These are phyloP conservation scores for Bolinopsis microptera DNA, from an alignment of 37 sponge, comb jelly and placozoan genomes.

Conservation along the genomic window DNA sequence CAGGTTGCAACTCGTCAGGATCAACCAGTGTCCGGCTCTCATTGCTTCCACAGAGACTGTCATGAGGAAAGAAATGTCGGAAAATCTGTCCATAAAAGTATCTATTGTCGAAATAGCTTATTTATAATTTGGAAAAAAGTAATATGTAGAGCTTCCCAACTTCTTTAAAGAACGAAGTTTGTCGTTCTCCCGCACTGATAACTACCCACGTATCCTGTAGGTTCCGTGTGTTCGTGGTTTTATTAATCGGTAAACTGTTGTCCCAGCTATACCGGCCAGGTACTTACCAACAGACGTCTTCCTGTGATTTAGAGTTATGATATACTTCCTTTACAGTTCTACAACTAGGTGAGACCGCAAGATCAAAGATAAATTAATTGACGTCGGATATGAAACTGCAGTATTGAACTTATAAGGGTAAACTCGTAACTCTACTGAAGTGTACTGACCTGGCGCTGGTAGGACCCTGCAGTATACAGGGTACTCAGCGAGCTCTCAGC, in stretches of 20 bases:
- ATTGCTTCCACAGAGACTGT: slow-evolving; percentile 91
- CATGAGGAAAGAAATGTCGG: too few species aligned
- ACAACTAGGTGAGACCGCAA: too few species aligned
- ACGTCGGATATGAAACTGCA: too few species aligned
- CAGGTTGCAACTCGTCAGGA: slow-evolving; percentile 93
- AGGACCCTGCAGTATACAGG: slow-evolving; percentile 95
- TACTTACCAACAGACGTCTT: slow-evolving; percentile 89
- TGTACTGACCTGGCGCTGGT: slow-evolving; percentile 76
- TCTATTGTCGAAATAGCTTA: too few species aligned
- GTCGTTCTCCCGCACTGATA: slow-evolving; percentile 79
- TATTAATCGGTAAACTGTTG: slow-evolving; percentile 85
- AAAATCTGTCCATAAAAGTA: too few species aligned
- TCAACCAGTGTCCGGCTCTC: slow-evolving; percentile 95
- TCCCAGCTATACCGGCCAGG: slow-evolving; percentile 79
- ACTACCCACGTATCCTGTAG: slow-evolving; percentile 95
- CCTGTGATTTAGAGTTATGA: too few species aligned
- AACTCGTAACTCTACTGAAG: too few species aligned
- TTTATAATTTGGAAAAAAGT: too few species aligned
- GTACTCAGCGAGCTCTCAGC: slow-evolving; percentile 76
- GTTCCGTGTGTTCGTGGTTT: slow-evolving; percentile 98
- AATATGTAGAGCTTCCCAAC: too few species aligned
- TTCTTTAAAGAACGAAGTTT: slow-evolving; percentile 92
- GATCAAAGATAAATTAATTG: too few species aligned
- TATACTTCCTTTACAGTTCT: too few species aligned
- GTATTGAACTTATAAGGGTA: too few species aligned